Evolutionary conservation across 1,140 invertebrate species (phyloP).

Genomic region (Whitmania pigra): DNA sequence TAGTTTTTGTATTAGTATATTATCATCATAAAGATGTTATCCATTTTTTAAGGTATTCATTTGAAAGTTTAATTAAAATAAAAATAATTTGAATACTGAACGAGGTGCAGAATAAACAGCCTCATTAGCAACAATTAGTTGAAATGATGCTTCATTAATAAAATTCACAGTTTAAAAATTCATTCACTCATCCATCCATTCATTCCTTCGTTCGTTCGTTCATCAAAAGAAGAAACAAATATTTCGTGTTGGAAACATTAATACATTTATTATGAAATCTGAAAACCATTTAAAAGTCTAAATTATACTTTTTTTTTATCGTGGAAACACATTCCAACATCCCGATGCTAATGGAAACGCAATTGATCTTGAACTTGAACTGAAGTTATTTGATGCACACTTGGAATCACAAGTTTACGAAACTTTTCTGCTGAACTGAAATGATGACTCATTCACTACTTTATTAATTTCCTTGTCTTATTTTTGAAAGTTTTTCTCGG

Average conservation of each 20-base stretch:
- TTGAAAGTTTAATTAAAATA: too few relatives aligned
- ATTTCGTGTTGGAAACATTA: not conserved
- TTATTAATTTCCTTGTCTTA: not conserved
- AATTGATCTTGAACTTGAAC: not conserved
- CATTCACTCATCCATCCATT: not conserved
- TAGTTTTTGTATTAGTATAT: too few relatives aligned
- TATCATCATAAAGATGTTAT: too few relatives aligned
- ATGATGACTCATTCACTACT: not conserved
- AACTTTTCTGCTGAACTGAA: not conserved
- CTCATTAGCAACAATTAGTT: too few relatives aligned
- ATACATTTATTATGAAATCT: not conserved
- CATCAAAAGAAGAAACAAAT: not conserved
- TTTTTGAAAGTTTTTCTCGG: not conserved
- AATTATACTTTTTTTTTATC: not conserved
- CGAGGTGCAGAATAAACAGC: too few relatives aligned
- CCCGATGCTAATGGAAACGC: not conserved
- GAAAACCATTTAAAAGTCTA: not conserved
- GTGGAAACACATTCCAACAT: not conserved
- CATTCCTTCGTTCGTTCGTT: not conserved
- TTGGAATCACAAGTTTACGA: not conserved
- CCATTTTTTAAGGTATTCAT: too few relatives aligned
- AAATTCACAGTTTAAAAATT: too few relatives aligned
- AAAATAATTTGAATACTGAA: too few relatives aligned
- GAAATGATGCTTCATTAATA: too few relatives aligned
- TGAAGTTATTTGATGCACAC: not conserved